Evolutionary conservation across 37 sponge, comb jelly and placozoan genomes (phyloP), one percentile per base, ranked within the genome.

Genomic region (Hexactinellida sp.): DNA sequence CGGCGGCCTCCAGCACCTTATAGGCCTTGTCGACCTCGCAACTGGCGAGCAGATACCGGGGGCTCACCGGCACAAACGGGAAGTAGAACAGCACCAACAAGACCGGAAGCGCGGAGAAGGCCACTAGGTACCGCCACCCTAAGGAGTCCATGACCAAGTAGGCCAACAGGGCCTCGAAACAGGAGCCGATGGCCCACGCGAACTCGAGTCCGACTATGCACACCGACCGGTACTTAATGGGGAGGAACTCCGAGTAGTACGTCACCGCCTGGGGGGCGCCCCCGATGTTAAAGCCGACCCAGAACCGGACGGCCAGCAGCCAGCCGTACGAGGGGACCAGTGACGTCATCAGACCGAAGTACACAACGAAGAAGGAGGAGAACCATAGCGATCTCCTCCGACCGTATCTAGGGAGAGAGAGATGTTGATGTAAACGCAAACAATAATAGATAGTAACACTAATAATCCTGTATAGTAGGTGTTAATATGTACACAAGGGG

Each of bases 61-160:
- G 88, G 7, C 92, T 91, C 38, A 88, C 89, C 24, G 95, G 95
- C 0, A 92, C 88, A 85, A 92, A 38, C 90, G 91, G 63, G 36
- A 89, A 5, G 34, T 28, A 85, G 37, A 87, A 36, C 3, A 87
- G 84, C 3, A 25, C n/a, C 36, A 88, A 37, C 3, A 87, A 36
- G 34, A 86, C 24, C 32, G 84, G 85, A 0, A 88, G 38, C 3
- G 83, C 47, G n/a, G 84, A 82, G 24, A 85, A 10, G 1, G 24
- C 38, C 32, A 55, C 36, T 25, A 86, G 24, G 36, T 35, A 88
- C 25, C 37, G 24, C 25, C 39, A 85, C 3, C 52, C 55, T 10
- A 63, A n/a, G 25, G 76, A 32, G 76, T 63, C 47, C 47, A 85
- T 38, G 10, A 85, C 86, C 1, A 85, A 13, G 32, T 71, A 24